Conservation (phyloP, 2,888 invertebrate genomes). For the Dorcus parallelipipedus region DNA sequence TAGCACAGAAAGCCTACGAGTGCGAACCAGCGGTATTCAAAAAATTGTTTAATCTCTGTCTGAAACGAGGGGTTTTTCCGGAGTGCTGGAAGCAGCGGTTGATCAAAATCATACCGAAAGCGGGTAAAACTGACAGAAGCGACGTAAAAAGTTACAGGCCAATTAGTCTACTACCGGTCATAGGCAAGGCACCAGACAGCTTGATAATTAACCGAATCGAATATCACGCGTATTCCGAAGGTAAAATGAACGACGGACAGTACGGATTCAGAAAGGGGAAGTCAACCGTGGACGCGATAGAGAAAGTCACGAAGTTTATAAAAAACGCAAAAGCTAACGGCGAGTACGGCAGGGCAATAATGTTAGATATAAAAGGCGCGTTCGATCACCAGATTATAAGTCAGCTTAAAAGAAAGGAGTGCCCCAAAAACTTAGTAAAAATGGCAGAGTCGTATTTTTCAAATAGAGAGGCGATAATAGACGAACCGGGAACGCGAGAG, state of each 20-base stretch:
- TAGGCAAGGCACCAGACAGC: conserved; percentile 9
- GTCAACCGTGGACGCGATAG: conserved; percentile 11
- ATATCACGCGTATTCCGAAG: not conserved
- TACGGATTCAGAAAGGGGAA: conserved; percentile 9
- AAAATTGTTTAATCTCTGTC: conserved; percentile 6
- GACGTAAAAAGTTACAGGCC: conserved; percentile 4
- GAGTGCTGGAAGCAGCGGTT: conserved; percentile 4
- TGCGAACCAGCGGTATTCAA: not conserved
- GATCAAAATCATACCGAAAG: conserved; percentile 7
- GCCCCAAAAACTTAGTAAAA: conserved; percentile 15
- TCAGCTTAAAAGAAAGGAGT: conserved; percentile 16
- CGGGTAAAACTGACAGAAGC: not conserved
- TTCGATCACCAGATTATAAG: conserved; percentile 27
- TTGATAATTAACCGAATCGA: conserved; percentile 6
- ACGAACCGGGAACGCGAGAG: not conserved
- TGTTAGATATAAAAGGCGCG: conserved; percentile 25
- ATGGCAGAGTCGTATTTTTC: conserved; percentile 3
- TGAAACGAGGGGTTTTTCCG: conserved; percentile 5
- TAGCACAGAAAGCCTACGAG: conserved; percentile 1
- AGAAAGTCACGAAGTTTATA: not conserved
- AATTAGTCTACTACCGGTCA: conserved; percentile 10
- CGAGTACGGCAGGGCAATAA: conserved; percentile 15
- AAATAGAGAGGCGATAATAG: conserved; percentile 4
- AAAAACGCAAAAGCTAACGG: conserved; percentile 1
- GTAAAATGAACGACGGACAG: conserved; percentile 1